These are phyloP conservation scores for Agonopterix arenella DNA, from an alignment of 2,888 invertebrate species.

Conservation along the genomic window DNA sequence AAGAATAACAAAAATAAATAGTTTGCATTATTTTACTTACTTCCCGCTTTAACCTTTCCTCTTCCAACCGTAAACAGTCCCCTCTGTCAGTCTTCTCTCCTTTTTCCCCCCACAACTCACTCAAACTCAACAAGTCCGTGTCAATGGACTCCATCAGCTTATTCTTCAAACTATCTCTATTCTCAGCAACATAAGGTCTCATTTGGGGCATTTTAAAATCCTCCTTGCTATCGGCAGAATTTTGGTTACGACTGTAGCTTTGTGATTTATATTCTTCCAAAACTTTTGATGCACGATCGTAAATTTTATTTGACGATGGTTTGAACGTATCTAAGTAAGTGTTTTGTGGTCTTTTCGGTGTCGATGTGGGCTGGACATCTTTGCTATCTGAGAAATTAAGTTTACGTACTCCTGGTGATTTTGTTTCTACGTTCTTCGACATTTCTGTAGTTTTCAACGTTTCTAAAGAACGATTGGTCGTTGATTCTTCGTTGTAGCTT, in stretches of 20 bases:
- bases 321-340: constrained; percentile 42
- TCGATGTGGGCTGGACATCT: constrained; percentile 63
- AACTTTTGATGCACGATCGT: constrained; percentile 59
- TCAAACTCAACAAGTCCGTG: constrained; percentile 73
- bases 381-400: constrained; percentile 54
- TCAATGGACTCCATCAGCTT: constrained; percentile 56
- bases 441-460: constrained; percentile 3
- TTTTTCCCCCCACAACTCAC: constrained; percentile 80
- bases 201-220: constrained; percentile 64
- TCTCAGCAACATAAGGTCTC: constrained; percentile 45
- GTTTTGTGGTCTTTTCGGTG: constrained; percentile 42
- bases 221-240: constrained; percentile 40
- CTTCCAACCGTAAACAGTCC: constrained; percentile 77
- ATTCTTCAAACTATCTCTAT: constrained; percentile 36
- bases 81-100: constrained; percentile 50
- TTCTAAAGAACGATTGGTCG: constrained; percentile 3
- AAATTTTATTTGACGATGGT: constrained; percentile 63
- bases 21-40: constrained; percentile 49
- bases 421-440: constrained; percentile 11
- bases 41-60: constrained; percentile 86
- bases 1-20: neutral
- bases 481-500: constrained; percentile 11
- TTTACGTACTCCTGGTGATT: constrained; percentile 48
- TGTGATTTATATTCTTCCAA: constrained; percentile 62
- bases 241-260: constrained; percentile 37